Evolutionary conservation across 1,140 invertebrate species (phyloP).

Genomic region (Hylyphantes graminicola): DNA sequence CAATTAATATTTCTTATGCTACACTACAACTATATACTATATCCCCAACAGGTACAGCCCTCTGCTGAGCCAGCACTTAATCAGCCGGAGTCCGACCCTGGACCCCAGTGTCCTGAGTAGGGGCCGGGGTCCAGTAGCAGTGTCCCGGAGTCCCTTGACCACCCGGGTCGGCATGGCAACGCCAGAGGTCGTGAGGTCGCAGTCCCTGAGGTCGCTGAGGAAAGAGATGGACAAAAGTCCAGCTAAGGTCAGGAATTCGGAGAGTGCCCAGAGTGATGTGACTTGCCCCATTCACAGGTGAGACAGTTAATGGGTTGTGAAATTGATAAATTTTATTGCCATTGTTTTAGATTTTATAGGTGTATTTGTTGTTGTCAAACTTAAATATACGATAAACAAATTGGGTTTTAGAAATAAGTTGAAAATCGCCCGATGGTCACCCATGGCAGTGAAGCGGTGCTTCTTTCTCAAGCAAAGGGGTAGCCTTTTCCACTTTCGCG

Average conservation of each 20-base stretch:
- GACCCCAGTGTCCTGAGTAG: conserved; percentile 28
- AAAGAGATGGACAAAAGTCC: conserved; percentile 37
- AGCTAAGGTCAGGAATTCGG: conserved; percentile 29
- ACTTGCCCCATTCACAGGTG: conserved; percentile 22
- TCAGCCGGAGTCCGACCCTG: conserved; percentile 44
- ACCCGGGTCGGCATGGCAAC: background rate
- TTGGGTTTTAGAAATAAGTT: no score
- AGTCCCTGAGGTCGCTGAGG: conserved; percentile 36
- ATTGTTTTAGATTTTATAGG: no score
- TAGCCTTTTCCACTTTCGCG: no score
- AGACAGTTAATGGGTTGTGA: background rate
- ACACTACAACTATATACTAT: no score
- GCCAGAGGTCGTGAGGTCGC: conserved; percentile 42
- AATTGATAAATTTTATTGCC: no score
- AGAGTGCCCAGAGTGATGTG: conserved; percentile 51
- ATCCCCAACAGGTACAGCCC: conserved; percentile 15
- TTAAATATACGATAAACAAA: no score
- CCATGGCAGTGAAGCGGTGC: no score
- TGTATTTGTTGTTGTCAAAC: no score
- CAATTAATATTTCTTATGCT: no score
- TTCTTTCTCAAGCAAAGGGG: no score
- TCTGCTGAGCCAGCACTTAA: conserved; percentile 2
- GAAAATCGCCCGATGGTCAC: no score
- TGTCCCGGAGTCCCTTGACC: background rate
- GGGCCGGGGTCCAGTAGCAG: background rate